Evolutionary conservation across 2,113 vertebrate species (phyloP).

Genomic region (Prunella himalayana): DNA sequence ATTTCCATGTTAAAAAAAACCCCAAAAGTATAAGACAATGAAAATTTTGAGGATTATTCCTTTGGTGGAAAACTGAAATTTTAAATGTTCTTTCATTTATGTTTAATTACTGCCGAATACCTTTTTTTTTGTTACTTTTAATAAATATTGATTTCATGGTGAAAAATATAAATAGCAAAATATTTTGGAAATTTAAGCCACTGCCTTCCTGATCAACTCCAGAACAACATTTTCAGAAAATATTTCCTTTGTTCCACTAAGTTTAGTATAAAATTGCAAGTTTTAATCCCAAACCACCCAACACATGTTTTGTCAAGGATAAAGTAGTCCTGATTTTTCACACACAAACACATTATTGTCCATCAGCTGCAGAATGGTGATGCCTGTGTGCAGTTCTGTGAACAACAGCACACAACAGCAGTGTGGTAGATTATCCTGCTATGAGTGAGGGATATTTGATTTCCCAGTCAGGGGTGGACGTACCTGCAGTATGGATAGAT

Average conservation of each 20-base stretch:
- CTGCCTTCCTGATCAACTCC: background rate
- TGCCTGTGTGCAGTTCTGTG: background rate
- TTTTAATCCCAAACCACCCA: background rate
- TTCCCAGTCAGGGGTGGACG: background rate
- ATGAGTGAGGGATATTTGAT: background rate
- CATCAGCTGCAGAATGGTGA: background rate
- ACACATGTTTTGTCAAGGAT: background rate
- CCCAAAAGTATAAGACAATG: rapidly evolving
- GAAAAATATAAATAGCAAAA: background rate
- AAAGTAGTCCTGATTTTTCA: background rate
- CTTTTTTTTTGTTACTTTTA: background rate
- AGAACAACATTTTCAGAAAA: background rate
- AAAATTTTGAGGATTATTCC: background rate
- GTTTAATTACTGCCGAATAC: background rate
- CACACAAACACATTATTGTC: background rate
- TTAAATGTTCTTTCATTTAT: background rate
- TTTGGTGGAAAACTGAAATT: background rate
- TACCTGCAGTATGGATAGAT: background rate
- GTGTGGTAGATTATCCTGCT: background rate
- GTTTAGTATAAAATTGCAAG: background rate
- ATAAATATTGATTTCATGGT: background rate
- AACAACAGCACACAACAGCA: background rate
- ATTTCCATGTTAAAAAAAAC: rapidly evolving
- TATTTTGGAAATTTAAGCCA: background rate
- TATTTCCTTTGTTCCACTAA: background rate